Percentiles rank a stretch among this genome's conserved stretches.
These are phyloP conservation scores for Aradus depressus DNA, from an alignment of 2,888 invertebrate species.

Conservation along the genomic window DNA sequence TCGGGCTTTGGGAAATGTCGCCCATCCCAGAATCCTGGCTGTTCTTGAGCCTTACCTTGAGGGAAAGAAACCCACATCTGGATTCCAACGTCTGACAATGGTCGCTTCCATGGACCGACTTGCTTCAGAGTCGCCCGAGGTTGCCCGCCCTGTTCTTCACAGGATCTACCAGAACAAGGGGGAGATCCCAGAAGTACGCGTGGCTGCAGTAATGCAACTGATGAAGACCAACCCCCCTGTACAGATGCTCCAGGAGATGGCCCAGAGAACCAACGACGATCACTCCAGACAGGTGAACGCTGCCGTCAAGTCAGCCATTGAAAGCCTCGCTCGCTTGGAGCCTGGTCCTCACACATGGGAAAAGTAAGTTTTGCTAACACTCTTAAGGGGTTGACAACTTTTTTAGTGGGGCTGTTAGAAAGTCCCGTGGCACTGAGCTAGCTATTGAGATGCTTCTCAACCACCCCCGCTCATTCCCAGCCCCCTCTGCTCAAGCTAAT, in stretches of 20 bases:
- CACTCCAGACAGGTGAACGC: slow-evolving; percentile 51
- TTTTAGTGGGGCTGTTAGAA: no score
- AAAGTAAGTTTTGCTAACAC: no score
- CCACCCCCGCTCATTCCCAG: no score
- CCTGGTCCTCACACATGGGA: no score
- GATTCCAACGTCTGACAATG: slow-evolving; percentile 53
- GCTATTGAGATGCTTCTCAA: no score
- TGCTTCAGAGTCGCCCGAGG: slow-evolving; percentile 41
- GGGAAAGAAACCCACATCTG: slow-evolving; percentile 35
- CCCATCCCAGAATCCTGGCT: slow-evolving; percentile 47
- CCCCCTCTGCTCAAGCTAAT: no score
- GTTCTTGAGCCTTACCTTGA: slow-evolving; percentile 57
- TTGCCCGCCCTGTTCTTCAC: slow-evolving; percentile 48
- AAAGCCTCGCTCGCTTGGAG: slow-evolving; percentile 22
- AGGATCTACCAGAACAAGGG: slow-evolving; percentile 55
- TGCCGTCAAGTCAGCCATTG: slow-evolving; percentile 49
- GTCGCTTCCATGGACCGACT: slow-evolving; percentile 46
- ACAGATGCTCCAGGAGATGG: slow-evolving; percentile 57
- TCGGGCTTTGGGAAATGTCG: slow-evolving; percentile 53
- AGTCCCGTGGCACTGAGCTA: no score
- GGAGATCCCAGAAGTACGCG: slow-evolving; percentile 53
- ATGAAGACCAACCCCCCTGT: slow-evolving; percentile 49
- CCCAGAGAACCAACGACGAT: slow-evolving; percentile 52
- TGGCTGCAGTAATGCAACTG: slow-evolving; percentile 50
- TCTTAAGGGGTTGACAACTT: no score